A percentile compares a stretch with the other conserved stretches of the same genome.
phyloP scores from a whole-genome alignment of 2,113 vertebrate genomes.

The Heloderma charlesbogerti region DNA sequence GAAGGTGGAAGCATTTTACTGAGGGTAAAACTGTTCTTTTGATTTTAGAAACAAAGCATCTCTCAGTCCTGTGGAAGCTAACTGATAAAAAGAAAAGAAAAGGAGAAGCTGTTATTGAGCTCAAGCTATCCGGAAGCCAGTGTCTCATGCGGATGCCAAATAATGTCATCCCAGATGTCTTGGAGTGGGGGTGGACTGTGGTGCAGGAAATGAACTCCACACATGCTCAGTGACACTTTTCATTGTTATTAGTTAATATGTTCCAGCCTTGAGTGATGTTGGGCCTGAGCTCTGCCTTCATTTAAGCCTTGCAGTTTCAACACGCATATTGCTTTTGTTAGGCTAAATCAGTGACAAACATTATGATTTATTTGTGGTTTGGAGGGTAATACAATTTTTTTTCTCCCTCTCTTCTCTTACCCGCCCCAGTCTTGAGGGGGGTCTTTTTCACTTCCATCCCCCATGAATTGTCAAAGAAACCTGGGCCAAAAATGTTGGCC shows the following conservation, averaged over 20 bases:
- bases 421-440: too few relatives aligned
- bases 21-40: conserved; percentile 12
- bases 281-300: too few relatives aligned
- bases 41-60: conserved; percentile 18
- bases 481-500: too few relatives aligned
- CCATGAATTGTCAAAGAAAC: too few relatives aligned
- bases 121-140: not conserved
- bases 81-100: not conserved
- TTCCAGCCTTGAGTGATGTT: not conserved
- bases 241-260: not conserved
- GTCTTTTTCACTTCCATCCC: too few relatives aligned
- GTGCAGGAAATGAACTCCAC: not conserved
- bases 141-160: not conserved
- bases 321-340: too few relatives aligned
- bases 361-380: too few relatives aligned
- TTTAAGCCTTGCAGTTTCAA: too few relatives aligned
- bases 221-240: not conserved
- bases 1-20: not conserved
- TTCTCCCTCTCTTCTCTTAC: too few relatives aligned
- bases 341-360: too few relatives aligned
- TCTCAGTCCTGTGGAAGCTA: not conserved
- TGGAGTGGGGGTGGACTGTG: not conserved
- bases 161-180: not conserved
- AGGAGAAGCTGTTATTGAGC: not conserved
- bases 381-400: too few relatives aligned